These are phyloP conservation scores for Pteronura brasiliensis DNA, from an alignment of 2,113 vertebrate genomes.

Conservation along the genomic window DNA sequence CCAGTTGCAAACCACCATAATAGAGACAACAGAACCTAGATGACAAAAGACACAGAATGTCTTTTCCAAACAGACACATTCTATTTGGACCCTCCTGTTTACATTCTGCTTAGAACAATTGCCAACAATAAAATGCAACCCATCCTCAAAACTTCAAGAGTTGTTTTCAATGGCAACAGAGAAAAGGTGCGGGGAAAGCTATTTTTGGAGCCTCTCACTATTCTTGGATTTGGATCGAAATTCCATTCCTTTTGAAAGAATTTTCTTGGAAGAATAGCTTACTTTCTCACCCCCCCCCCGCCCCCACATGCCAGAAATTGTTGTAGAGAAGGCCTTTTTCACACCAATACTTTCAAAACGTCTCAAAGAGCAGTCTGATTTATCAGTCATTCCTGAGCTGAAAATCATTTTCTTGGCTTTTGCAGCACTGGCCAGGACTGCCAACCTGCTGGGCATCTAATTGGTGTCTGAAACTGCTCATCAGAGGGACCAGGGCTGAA, in stretches of 20 bases:
- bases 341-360: neutral
- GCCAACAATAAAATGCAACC: neutral
- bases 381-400: neutral
- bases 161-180: neutral
- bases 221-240: neutral
- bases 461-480: neutral
- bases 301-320: neutral
- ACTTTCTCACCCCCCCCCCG: neutral
- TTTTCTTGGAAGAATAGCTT: neutral
- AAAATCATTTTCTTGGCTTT: neutral
- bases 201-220: neutral
- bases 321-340: neutral
- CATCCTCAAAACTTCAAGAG: neutral
- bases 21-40: neutral
- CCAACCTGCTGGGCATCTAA: neutral
- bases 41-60: neutral
- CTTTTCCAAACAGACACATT: neutral
- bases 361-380: neutral
- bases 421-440: neutral
- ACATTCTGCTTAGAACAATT: neutral
- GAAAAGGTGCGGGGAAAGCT: neutral
- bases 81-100: neutral
- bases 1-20: neutral
- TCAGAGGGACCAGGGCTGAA: neutral
- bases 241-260: constrained; percentile 26